Evolutionary conservation across 2,888 invertebrate genomes (phyloP).

Genomic region (Bhutanitis thaidina): DNA sequence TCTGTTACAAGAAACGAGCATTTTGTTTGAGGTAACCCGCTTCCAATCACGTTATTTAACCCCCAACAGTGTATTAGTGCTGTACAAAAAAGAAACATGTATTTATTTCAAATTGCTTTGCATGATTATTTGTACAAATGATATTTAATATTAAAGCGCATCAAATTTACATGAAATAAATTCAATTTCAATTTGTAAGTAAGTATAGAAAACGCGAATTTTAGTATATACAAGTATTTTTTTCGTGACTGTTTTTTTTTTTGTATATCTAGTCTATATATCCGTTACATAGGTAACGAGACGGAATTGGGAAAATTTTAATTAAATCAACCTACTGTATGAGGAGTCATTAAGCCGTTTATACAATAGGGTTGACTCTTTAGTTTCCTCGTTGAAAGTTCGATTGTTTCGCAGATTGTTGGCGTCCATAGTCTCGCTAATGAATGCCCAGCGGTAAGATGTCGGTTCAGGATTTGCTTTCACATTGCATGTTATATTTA

Average conservation of each 20-base stretch:
- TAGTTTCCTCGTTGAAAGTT: slow-evolving; percentile 43
- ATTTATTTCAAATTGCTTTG: too few species aligned
- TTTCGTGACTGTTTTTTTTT: too few species aligned
- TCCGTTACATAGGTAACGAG: too few species aligned
- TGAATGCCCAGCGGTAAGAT: slow-evolving; percentile 56
- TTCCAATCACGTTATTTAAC: slow-evolving; percentile 48
- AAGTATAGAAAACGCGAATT: too few species aligned
- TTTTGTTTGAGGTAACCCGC: slow-evolving; percentile 40
- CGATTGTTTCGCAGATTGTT: slow-evolving; percentile 36
- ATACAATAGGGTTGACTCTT: slow-evolving; percentile 43
- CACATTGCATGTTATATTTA: slow-evolving; percentile 62
- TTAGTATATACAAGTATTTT: too few species aligned
- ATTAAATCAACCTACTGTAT: slow-evolving; percentile 43
- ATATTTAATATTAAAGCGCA: too few species aligned
- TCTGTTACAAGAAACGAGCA: slow-evolving; percentile 62
- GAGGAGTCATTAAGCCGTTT: slow-evolving; percentile 53
- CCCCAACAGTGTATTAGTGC: slow-evolving; percentile 65
- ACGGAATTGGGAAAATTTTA: neutral
- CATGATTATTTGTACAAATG: too few species aligned
- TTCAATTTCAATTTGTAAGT: too few species aligned
- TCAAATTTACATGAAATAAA: too few species aligned
- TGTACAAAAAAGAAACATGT: slow-evolving; percentile 18
- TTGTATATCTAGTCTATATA: too few species aligned
- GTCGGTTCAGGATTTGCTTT: slow-evolving; percentile 51
- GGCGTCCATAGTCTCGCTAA: slow-evolving; percentile 45